Conservation (phyloP, 2,888 invertebrate genomes). For the Epinotia brunnichana region DNA sequence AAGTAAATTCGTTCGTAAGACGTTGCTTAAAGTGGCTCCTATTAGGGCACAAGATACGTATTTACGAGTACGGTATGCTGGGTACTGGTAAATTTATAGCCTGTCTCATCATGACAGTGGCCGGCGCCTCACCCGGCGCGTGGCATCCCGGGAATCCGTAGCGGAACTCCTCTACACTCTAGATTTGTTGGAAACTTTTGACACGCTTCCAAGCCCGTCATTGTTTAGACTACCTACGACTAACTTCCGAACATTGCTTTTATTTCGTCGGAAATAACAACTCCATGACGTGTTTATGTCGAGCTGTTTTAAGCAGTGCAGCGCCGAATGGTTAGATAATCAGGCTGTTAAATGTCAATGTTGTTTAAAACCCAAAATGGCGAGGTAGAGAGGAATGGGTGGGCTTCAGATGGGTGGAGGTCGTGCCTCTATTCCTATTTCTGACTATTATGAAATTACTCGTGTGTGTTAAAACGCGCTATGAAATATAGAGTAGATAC, state of each 20-base stretch:
- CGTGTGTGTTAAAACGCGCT: not conserved
- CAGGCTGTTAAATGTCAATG: not conserved
- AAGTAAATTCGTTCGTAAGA: conserved; percentile 43
- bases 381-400: too few relatives aligned
- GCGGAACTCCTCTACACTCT: conserved; percentile 49
- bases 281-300: conserved; percentile 26
- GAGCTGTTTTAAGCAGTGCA: not conserved
- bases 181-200: conserved; percentile 65
- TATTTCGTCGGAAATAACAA: conserved; percentile 36
- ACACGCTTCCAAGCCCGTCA: conserved; percentile 62
- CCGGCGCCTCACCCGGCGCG: conserved; percentile 46
- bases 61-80: conserved; percentile 40
- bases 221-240: conserved; percentile 63
- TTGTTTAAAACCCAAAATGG: not conserved
- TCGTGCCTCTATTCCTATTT: too few relatives aligned
- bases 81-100: conserved; percentile 50
- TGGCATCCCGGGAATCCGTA: conserved; percentile 52
- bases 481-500: not conserved
- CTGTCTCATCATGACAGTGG: conserved; percentile 48
- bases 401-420: too few relatives aligned
- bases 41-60: conserved; percentile 36
- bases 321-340: not conserved
- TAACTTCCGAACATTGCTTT: conserved; percentile 51
- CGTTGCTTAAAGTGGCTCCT: conserved; percentile 44
- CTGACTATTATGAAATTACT: not conserved